Percentiles rank a stretch among this genome's conserved stretches.
These are phyloP conservation scores for Pantherophis alleghaniensis DNA, from an alignment of 2,797 vertebrate genomes.

Conservation along the genomic window DNA sequence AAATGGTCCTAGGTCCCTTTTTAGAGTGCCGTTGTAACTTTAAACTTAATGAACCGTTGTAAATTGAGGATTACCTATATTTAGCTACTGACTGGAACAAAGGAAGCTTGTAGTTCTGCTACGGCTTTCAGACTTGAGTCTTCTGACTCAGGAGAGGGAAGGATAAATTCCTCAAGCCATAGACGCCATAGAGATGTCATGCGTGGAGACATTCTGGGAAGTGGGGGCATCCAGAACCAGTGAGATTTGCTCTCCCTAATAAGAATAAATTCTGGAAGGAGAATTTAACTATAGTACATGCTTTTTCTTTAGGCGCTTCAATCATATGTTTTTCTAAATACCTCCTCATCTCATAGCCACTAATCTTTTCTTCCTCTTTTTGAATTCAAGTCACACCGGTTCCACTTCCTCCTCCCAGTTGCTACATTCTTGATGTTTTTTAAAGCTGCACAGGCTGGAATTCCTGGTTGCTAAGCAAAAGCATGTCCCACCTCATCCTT, in stretches of 20 bases:
- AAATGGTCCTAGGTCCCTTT: no score
- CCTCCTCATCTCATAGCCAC: neutral
- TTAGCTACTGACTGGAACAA: neutral
- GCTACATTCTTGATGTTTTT: neutral
- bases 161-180: neutral
- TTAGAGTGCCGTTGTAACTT: neutral
- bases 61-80: neutral
- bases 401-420: neutral
- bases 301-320: neutral
- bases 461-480: conserved; percentile 23
- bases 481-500: neutral
- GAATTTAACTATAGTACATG: neutral
- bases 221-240: neutral
- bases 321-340: neutral
- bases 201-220: neutral
- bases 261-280: neutral
- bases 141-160: neutral
- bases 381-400: neutral
- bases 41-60: neutral
- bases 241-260: neutral
- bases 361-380: neutral
- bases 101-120: neutral
- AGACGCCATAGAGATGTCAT: neutral
- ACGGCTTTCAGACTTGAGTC: neutral
- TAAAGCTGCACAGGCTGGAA: neutral